Evolutionary conservation across 2,888 invertebrate genomes (phyloP).

Genomic region (Trachelus iudaicus): DNA sequence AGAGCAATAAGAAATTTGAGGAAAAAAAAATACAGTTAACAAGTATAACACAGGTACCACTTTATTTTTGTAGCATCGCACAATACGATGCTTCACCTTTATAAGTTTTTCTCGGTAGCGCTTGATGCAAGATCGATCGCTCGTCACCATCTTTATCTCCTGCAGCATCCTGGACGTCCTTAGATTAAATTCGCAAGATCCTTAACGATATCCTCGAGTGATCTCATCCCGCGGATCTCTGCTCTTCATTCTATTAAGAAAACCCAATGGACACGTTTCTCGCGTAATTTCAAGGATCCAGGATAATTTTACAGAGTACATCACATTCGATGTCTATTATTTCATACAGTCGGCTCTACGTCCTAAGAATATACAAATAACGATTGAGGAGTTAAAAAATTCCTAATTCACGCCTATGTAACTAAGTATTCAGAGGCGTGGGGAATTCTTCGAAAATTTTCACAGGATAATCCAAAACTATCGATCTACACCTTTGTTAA

Average conservation of each 20-base stretch:
- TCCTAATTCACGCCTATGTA: not conserved
- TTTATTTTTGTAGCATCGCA: not conserved
- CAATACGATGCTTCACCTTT: not conserved
- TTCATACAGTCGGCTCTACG: not conserved
- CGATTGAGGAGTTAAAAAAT: constrained; percentile 1
- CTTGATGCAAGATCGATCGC: not conserved
- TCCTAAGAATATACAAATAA: not conserved
- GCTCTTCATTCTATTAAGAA: not conserved
- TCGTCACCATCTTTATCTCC: not conserved
- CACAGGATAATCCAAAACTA: not conserved
- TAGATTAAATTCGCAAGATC: not conserved
- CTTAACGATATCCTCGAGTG: not conserved
- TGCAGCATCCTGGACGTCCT: not conserved
- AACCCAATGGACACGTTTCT: not conserved
- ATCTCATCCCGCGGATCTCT: not conserved
- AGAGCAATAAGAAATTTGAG: not conserved
- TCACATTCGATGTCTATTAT: not conserved
- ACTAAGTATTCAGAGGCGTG: not conserved
- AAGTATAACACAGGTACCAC: not conserved
- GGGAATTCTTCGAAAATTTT: not conserved
- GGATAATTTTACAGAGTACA: not conserved
- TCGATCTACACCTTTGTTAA: not conserved
- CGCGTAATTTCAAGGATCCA: not conserved
- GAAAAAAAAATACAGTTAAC: not conserved
- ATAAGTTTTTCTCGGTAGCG: not conserved